These are phyloP conservation scores for Scleropages formosus DNA, from an alignment of 2,797 vertebrate genomes.

Conservation along the genomic window DNA sequence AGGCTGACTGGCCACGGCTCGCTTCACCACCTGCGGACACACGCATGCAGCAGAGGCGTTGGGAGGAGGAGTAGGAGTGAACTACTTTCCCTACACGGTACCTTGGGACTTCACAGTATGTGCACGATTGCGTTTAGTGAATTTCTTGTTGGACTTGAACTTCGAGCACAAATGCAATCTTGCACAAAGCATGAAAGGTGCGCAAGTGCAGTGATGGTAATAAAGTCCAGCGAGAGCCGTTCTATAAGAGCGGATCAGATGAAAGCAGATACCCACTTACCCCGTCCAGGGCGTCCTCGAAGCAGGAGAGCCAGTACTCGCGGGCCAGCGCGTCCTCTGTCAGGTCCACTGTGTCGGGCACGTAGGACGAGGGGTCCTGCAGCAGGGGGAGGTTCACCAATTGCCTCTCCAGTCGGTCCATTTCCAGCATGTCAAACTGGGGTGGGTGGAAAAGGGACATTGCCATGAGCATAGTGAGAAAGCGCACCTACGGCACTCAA, in stretches of 20 bases:
- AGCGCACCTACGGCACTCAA: background rate
- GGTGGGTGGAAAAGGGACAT: slow-evolving; percentile 1
- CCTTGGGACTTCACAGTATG: too few species aligned
- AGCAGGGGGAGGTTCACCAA: slow-evolving; percentile 91
- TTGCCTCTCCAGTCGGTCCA: slow-evolving; percentile 92
- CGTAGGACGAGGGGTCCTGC: slow-evolving; percentile 85
- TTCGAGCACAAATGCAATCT: too few species aligned
- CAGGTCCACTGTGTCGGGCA: slow-evolving; percentile 93
- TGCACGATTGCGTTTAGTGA: too few species aligned
- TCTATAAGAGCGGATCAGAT: background rate
- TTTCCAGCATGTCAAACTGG: slow-evolving; percentile 97
- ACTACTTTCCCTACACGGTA: background rate
- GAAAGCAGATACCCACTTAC: slow-evolving; percentile 57
- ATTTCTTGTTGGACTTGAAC: too few species aligned
- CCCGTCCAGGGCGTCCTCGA: slow-evolving; percentile 93
- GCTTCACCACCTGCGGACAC: slow-evolving; percentile 82
- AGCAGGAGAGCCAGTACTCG: slow-evolving; percentile 96
- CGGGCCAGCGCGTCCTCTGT: slow-evolving; percentile 86
- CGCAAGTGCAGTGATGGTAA: too few species aligned
- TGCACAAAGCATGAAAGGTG: too few species aligned
- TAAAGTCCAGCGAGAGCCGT: too few species aligned
- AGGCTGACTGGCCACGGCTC: slow-evolving; percentile 89
- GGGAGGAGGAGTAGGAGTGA: background rate
- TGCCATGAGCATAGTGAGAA: background rate
- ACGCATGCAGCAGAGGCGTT: background rate